Base-by-base conservation (phyloP, 2,113 vertebrate genomes). In the Petromus typicus region DNA sequence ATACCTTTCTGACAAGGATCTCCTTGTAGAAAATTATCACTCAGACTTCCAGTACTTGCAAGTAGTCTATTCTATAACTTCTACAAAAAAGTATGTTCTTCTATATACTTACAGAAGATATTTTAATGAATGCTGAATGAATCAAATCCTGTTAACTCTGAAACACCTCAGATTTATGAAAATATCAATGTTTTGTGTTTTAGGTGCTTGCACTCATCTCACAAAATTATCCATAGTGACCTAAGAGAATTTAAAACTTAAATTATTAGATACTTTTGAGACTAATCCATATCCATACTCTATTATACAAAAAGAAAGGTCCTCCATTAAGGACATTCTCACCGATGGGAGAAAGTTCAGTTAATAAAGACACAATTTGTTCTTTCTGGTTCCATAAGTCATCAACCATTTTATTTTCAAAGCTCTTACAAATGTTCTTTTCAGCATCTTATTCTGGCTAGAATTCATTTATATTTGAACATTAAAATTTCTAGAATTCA, bases 11-110 rank as follows among this genome's bases (percentile, higher is more conserved):
- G 83, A 91, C 73, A 93, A 94, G 94, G 89, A 95, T 97, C 93
- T 97, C 86, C 91, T 67, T 96, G 95, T 93, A 94, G 79, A 96
- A 48, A 96, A 95, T 97, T 73, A 95, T 94, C 83, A 95, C 69
- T 80, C 78, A 76, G 86, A 95, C 56, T 76, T 37, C 86, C 45
- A 97, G 92, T 86, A 76, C 32, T 96, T 83, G 56, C 56, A 95
- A 95, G 45, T 59, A 86, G 92, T 95, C 57, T 40, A 73, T 88
- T 90, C 57, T 61, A 69, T 86, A 94, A n/a, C 30, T 86, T 89
- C 56, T 92, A 86, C 82, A 89, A 94, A 3, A 90, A 93, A 79
- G 83, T 73, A 37, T 32, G 83, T 80, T 81, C 80, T 92, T 90
- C 56, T 95, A 57, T 40, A 86, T 84, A 9, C 61, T 81, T 96